phyloP scores from a whole-genome alignment of 1,140 invertebrate species.

The Rhopalosiphum maidis region DNA sequence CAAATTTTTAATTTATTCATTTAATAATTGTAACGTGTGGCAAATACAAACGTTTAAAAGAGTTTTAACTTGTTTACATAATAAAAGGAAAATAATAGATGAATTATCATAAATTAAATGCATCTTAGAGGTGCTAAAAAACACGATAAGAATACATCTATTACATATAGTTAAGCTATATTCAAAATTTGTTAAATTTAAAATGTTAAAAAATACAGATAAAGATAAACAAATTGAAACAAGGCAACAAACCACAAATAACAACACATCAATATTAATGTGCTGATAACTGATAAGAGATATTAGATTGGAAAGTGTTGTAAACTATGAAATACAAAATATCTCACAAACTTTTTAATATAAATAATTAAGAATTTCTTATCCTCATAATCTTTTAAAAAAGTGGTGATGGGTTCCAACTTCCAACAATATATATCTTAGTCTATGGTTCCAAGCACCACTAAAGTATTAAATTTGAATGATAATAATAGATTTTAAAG shows the following conservation, averaged over 20 bases:
- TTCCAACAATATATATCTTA: too few relatives aligned
- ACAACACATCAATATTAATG: not conserved
- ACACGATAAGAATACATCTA: constrained; percentile 1
- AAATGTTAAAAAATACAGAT: not conserved
- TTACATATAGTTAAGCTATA: not conserved
- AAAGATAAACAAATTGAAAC: not conserved
- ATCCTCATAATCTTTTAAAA: not conserved
- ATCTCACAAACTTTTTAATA: not conserved
- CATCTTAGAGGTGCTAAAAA: not conserved
- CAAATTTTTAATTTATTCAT: constrained; percentile 35
- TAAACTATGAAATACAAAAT: constrained; percentile 14
- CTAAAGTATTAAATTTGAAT: not conserved
- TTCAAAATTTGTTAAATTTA: not conserved
- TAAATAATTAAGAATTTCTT: not conserved
- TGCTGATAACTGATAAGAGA: constrained; percentile 40
- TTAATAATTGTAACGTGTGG: constrained; percentile 29
- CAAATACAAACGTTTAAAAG: not conserved
- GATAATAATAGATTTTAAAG: not conserved
- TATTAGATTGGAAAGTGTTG: not conserved
- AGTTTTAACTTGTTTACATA: not conserved
- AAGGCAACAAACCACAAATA: not conserved
- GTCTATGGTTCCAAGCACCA: too few relatives aligned
- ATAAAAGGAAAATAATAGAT: not conserved
- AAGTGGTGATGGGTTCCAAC: too few relatives aligned
- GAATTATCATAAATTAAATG: not conserved